Evolutionary conservation across 2,113 vertebrate species (phyloP).

Genomic region (Neoarius graeffei): DNA sequence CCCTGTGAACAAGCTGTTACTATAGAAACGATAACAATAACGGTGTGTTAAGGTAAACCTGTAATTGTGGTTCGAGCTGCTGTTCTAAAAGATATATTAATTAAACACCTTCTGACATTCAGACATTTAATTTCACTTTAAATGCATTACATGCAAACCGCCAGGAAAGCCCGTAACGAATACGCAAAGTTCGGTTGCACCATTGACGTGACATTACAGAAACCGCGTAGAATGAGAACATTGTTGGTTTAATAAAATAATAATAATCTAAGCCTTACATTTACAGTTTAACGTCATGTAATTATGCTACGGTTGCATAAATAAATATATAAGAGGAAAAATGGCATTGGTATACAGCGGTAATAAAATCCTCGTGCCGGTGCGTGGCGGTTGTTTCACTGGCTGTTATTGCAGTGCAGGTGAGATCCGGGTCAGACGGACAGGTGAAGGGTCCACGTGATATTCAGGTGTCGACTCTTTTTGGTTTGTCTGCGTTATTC

Average conservation of each 20-base stretch:
- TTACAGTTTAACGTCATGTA: background rate
- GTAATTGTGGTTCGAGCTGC: background rate
- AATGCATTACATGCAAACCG: too few relatives aligned
- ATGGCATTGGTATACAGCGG: background rate
- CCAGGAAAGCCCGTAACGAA: too few relatives aligned
- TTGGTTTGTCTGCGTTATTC: slow-evolving; percentile 2
- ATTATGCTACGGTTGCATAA: background rate
- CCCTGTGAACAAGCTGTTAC: background rate
- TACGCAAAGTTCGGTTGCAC: too few relatives aligned
- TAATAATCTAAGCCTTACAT: too few relatives aligned
- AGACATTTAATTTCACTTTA: too few relatives aligned
- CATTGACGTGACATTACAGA: too few relatives aligned
- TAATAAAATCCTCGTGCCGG: background rate
- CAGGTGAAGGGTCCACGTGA: background rate
- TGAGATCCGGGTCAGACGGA: background rate
- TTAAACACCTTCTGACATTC: too few relatives aligned
- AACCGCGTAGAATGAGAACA: too few relatives aligned
- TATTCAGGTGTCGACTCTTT: background rate
- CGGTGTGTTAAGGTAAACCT: too few relatives aligned
- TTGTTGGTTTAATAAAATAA: too few relatives aligned
- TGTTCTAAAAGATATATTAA: too few relatives aligned
- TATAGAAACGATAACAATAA: background rate
- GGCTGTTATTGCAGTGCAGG: background rate
- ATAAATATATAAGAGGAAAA: background rate
- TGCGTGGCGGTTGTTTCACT: background rate